Base-by-base conservation (phyloP, 2,888 invertebrate genomes). In the Plagiodera versicolora region DNA sequence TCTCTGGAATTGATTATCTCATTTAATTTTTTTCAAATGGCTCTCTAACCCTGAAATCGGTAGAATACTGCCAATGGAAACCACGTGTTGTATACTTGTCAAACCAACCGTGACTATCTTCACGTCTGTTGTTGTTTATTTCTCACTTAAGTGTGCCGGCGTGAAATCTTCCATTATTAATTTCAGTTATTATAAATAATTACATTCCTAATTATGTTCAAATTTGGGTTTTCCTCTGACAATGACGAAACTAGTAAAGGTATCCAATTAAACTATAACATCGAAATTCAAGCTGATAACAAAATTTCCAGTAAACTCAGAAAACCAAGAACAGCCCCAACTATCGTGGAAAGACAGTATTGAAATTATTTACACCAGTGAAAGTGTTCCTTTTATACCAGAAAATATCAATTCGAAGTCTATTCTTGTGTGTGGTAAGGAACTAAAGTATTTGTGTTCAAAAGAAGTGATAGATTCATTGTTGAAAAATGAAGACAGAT, bases 371-470 rank as follows among this genome's bases (percentile, higher is more conserved):
- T 56, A 56, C 30, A 14, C 11, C 3, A 16, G 63, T 57, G 45
- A 66, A 20, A 19, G 66, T 39, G 54, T 50, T 51, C 35, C 9
- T 39, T n/a, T 67, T 24, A 63, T 69, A 51, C 35, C 69, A 24
- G 50, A 49, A 28, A 60, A 65, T n/a, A 58, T 61, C 45, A 44
- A 65, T 54, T 19, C 47, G 14, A 64, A 69, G 20, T 49, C 46
- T 16, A 20, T 69, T 17, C 6, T 52, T 24, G 58, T 49, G 32
- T 56, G 60, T 16, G 53, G 66, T 51, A 18, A 81, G 9, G 80
- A 81, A 65, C 82, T 86, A 58, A 82, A 83, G 20, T 82, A 85
- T 75, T 77, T 85, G 10, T 72, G 76, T 8, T 67, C 77, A n/a
- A 78, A 74, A 35, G 80, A 82, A 64, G 79, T 80, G 46, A 63